Base-by-base conservation (phyloP, 1,140 invertebrate genomes). In the Ericerus pela region DNA sequence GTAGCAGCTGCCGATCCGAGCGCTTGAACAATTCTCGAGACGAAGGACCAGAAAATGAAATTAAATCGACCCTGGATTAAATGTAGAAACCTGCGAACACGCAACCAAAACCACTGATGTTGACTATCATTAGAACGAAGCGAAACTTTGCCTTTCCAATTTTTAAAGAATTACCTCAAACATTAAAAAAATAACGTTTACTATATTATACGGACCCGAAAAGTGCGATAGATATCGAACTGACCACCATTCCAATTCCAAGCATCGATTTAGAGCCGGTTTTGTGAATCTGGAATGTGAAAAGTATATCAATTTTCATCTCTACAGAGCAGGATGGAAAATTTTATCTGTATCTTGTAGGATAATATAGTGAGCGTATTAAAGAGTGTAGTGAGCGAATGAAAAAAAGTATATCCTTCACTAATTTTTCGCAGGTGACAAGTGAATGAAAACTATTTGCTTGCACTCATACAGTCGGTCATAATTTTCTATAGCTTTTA, bases 31-130 rank as follows among this genome's bases (percentile, higher is more conserved):
- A 76, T 73, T 51, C 81, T 65, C 1, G 79, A 66, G 2, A 72
- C 38, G 60, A 83, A 77, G 24, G 77, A 79, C 54, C 78, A 66
- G n/a, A 69, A 65, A 37, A 83, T 74, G 65, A 81, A 83, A 1
- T 64, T 51, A 1, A 57, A 61, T 6, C 76, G 74, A 43, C 65
- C 61, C 2, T 76, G 65, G 27, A 77, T 64, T 53, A 68, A 68
- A 59, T 79, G 77, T 20, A 79, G 62, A 55, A 75, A 67, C 11
- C 78, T 76, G 63, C 64, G 73, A 57, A 20, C 43, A 51, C 55
- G 22, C 30, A 33, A 51, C 27, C 10, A 16, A 33, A 51, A 33
- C 1, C 14, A 33, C 18, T 33, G 16, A 18, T 27, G 12, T 18
- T 51, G 29, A 27, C 14, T 1, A 1, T 18, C 2, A 22, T 11